Percentiles rank a stretch among this genome's conserved stretches.
These are phyloP conservation scores for Heliconius hortense DNA, from an alignment of 2,888 invertebrate genomes.

Conservation along the genomic window DNA sequence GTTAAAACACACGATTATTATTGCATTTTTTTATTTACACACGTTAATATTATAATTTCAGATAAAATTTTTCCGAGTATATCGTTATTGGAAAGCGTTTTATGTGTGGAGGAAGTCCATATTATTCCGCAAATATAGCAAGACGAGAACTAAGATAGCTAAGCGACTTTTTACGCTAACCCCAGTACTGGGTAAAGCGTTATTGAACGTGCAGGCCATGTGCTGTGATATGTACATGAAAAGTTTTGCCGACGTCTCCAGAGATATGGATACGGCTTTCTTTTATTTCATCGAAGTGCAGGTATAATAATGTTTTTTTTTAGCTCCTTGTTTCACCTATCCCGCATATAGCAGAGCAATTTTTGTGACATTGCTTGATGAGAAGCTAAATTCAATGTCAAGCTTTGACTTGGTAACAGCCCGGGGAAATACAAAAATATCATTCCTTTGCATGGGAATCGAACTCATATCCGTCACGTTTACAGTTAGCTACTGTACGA, in stretches of 20 bases:
- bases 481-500: no score
- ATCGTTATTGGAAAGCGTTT: constrained; percentile 90
- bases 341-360: no score
- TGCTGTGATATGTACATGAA: constrained; percentile 83
- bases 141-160: constrained; percentile 82
- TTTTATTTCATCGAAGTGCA: constrained; percentile 88
- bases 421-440: no score
- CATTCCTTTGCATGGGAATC: no score
- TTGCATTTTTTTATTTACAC: background rate
- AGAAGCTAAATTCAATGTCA: no score
- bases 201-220: constrained; percentile 87
- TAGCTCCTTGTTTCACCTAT: background rate
- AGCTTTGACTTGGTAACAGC: no score
- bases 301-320: constrained; percentile 58
- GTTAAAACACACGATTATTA: no score
- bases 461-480: no score
- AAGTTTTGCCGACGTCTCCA: constrained; percentile 83
- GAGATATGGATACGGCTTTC: constrained; percentile 77
- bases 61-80: constrained; percentile 86
- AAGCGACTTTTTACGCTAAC: constrained; percentile 89
- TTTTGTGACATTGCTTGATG: no score
- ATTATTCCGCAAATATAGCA: constrained; percentile 84
- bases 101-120: constrained; percentile 90
- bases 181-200: constrained; percentile 85
- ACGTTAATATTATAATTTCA: constrained; percentile 53